Evolutionary conservation across 1,140 invertebrate genomes (phyloP), one percentile per base, ranked within the genome.

Genomic region (Drosophila truncata): DNA sequence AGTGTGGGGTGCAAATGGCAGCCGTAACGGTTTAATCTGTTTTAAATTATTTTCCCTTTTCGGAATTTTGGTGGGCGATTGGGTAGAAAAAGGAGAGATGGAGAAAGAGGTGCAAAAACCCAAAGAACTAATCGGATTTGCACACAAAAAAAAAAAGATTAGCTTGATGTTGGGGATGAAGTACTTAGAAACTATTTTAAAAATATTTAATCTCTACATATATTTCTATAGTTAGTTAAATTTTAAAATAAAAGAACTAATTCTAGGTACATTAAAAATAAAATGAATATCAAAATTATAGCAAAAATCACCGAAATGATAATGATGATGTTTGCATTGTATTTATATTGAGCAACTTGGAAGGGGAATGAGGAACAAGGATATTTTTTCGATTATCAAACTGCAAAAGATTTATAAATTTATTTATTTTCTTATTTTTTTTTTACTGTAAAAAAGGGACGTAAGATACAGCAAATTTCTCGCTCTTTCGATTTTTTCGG

Each of bases 1-100:
- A 29, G 31, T 16, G 82, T 88, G 74, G 78, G 74, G 85, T 82
- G 85, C 78, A 73, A 88, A 90, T 90, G 85, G 85, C 85, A 85
- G 85, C 75, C 85, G 85, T 85, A 90, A 90, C 85, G 81, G 78
- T 82, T 90, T 90, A 90, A 90, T 90, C 85, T 90, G 78, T 90
- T 90, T 90, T 90, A 90, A 90, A 90, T 90, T 90, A 90, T 90
- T 85, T 90, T 79, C 57, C 65, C 20, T 47, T 67, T 69, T 20
- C 31, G 27, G 33, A 16, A 57, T 25, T 55, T 46, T 52, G 11
- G 18, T 11, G 23, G 46, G 4, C 2, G 16, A 0, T 1, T 25
- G 62, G 29, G 65, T n/a, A 18, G 31, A 57, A 44, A 18, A 64
- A 8, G 18, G 13, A 72, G 49, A 1, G 14, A 59, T 23, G 37